Evolutionary conservation across 2,113 vertebrate genomes (phyloP).

Genomic region (Halcyon malimbica): DNA sequence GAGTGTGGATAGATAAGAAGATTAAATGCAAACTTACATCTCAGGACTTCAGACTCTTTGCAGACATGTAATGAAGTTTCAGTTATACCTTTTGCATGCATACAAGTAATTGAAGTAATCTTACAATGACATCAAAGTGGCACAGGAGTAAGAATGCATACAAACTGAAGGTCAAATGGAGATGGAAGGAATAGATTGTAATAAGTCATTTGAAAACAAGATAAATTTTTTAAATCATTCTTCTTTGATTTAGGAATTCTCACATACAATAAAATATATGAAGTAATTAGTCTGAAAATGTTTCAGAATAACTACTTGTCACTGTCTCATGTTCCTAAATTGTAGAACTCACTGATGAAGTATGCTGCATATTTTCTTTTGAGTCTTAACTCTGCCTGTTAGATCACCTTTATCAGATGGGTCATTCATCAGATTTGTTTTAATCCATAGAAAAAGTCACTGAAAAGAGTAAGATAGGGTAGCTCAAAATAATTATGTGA

Average conservation of each 20-base stretch:
- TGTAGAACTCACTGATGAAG: neutral
- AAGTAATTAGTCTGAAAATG: neutral
- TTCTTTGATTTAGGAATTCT: neutral
- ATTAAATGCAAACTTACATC: neutral
- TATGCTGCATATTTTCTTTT: neutral
- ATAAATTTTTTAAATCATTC: neutral
- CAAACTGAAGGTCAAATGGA: neutral
- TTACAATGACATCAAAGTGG: neutral
- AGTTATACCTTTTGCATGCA: neutral
- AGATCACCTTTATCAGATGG: neutral
- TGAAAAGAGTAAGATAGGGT: neutral
- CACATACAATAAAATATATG: neutral
- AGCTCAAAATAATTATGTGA: neutral
- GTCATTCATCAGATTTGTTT: constrained; percentile 11
- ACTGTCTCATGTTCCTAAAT: neutral
- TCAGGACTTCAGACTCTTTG: neutral
- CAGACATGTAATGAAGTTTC: neutral
- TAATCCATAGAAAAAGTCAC: neutral
- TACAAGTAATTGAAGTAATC: neutral
- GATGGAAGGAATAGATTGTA: neutral
- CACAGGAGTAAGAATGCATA: neutral
- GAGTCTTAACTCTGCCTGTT: constrained; percentile 9
- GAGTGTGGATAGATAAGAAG: neutral
- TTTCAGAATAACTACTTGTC: neutral
- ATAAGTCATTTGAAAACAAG: neutral